A percentile compares a stretch with the other conserved stretches of the same genome.
Evolutionary conservation across 1,140 invertebrate genomes (phyloP).

Genomic region (Bilobella aurantiaca): DNA sequence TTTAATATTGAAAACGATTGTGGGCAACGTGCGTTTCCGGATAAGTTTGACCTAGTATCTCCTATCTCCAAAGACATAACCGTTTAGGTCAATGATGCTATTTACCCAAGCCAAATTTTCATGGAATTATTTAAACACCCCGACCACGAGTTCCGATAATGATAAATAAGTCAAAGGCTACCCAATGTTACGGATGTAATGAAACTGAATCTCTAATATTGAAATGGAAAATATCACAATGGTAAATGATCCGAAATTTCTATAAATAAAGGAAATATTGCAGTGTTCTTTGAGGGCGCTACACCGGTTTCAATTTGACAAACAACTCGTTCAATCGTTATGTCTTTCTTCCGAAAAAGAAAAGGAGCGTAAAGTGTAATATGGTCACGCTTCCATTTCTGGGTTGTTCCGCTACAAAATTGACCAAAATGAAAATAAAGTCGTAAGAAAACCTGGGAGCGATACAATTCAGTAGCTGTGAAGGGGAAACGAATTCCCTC

Average conservation of each 20-base stretch:
- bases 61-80: background rate
- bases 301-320: too few species aligned
- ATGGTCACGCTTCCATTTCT: background rate
- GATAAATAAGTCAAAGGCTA: background rate
- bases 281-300: too few species aligned
- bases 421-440: too few species aligned
- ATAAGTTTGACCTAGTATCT: too few species aligned
- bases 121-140: too few species aligned
- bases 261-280: background rate
- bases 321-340: background rate
- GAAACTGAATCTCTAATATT: background rate
- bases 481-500: too few species aligned
- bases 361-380: background rate
- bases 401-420: background rate
- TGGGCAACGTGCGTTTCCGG: too few species aligned
- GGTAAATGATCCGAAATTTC: too few species aligned
- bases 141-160: background rate
- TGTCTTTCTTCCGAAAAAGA: too few species aligned
- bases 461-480: background rate
- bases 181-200: background rate
- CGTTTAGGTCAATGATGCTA: background rate
- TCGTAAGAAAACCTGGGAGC: background rate
- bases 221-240: too few species aligned
- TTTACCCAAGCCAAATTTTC: too few species aligned
- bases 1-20: too few species aligned